Base-by-base conservation (phyloP, 2,113 vertebrate genomes). In the Callipepla californica region DNA sequence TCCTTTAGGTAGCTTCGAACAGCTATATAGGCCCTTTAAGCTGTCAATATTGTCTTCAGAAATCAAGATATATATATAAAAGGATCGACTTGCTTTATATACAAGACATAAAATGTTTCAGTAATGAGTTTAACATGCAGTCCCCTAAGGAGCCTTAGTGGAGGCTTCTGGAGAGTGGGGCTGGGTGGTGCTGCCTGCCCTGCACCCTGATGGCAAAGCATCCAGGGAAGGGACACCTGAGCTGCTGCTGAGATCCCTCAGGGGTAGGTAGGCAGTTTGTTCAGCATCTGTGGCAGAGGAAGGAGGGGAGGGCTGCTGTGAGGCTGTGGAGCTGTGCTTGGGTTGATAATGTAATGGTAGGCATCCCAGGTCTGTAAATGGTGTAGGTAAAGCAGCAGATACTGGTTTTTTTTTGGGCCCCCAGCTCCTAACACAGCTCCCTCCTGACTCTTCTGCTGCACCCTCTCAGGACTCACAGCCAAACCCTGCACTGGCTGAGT, bases 331-430 rank as follows among this genome's bases (percentile, higher is more conserved):
- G 17, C 47, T 84, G 30, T 1, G 2, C 75, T 38, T 65, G 14
- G n/a, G 55, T 62, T 30, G 72, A 44, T 21, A 26, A 74, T 25
- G 14, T 51, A 51, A 26, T 38, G 50, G 38, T 62, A 79, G 53
- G 57, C 50, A 87, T 76, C 21, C 47, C 32, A 55, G 59, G n/a
- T 32, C 73, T 91, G 82, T 53, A 83, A 93, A 70, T 2, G 20
- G 63, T 90, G 32, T 4, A 47, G 72, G 88, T 92, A 85, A 74
- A 94, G 13, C 47, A 83, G 10, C 12, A 7, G 88, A 83, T 88
- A 74, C 85, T 93, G 77, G 11, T 8, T 26, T 26, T 90, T 90
- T 93, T 93, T 96, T 95, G 92, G 80, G 15, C 44, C 58, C 22
- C 53, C 59, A 17, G 45, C 73, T 42, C 58, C 61, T 51, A 69